Conservation (phyloP, 2,113 vertebrate species). For the Equus przewalskii region DNA sequence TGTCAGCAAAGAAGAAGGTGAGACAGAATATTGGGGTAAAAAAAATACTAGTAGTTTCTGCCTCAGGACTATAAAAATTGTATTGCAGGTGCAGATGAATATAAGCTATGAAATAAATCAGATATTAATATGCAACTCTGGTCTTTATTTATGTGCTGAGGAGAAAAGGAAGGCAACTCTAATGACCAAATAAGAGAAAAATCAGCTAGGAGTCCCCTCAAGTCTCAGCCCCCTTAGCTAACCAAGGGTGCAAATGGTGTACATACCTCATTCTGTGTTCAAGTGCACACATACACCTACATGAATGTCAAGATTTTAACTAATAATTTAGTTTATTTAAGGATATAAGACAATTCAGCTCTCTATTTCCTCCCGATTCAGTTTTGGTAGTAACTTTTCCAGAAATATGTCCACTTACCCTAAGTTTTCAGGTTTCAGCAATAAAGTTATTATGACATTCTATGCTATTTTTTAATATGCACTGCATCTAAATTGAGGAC, state of each 20-base stretch:
- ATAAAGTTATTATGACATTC: not conserved
- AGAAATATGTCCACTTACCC: not conserved
- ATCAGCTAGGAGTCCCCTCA: no score
- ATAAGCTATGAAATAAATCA: not conserved
- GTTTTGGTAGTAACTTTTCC: not conserved
- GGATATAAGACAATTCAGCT: not conserved
- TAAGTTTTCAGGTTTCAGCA: conserved; percentile 1
- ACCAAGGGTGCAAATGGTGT: not conserved
- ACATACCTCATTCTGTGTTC: not conserved
- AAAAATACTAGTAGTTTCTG: not conserved
- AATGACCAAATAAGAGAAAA: not conserved
- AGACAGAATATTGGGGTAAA: not conserved
- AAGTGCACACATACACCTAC: not conserved
- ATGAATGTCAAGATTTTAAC: not conserved
- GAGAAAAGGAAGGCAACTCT: not conserved
- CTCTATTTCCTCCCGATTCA: not conserved
- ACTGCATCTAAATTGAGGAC: not conserved
- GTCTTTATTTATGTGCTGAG: not conserved
- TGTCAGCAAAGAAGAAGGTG: not conserved
- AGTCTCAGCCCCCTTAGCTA: not conserved
- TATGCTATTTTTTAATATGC: not conserved
- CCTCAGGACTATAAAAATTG: not conserved
- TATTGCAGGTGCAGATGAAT: not conserved
- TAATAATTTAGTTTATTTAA: not conserved
- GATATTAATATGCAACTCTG: not conserved